Conservation (phyloP, 1,140 invertebrate species). For the Archivesica marissinica region DNA sequence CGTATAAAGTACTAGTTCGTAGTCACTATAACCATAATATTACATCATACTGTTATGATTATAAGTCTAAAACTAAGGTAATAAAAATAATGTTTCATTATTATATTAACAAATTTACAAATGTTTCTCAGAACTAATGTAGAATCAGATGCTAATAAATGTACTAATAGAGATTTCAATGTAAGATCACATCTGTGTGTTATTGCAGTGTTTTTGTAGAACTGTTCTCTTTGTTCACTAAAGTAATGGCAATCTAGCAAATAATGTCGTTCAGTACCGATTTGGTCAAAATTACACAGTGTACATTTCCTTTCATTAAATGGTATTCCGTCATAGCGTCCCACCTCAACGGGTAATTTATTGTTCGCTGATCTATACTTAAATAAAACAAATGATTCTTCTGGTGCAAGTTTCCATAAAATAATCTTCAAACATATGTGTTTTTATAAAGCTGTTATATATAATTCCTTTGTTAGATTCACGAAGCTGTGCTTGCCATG, state of each 20-base stretch:
- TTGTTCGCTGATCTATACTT: conserved; percentile 20
- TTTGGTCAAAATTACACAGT: background rate
- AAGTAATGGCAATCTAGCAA: background rate
- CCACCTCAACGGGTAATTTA: background rate
- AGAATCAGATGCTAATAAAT: background rate
- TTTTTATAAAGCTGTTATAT: conserved; percentile 21
- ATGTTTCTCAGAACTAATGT: background rate
- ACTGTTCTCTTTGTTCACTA: background rate
- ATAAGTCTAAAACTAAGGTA: too few species aligned
- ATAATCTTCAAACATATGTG: background rate
- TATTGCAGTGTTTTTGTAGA: background rate
- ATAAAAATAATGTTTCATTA: background rate
- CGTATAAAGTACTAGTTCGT: too few species aligned
- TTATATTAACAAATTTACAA: background rate
- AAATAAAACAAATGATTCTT: background rate
- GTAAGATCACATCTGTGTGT: background rate
- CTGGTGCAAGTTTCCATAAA: background rate
- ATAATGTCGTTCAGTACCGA: conserved; percentile 1
- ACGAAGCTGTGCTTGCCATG: background rate
- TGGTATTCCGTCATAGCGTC: background rate
- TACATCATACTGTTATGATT: too few species aligned
- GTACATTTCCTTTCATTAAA: conserved; percentile 13
- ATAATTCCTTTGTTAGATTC: conserved; percentile 13
- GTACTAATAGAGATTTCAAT: background rate
- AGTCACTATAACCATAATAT: too few species aligned